These are phyloP conservation scores for Drosophila peninsularis DNA, from an alignment of 2,888 invertebrate genomes.

Conservation along the genomic window DNA sequence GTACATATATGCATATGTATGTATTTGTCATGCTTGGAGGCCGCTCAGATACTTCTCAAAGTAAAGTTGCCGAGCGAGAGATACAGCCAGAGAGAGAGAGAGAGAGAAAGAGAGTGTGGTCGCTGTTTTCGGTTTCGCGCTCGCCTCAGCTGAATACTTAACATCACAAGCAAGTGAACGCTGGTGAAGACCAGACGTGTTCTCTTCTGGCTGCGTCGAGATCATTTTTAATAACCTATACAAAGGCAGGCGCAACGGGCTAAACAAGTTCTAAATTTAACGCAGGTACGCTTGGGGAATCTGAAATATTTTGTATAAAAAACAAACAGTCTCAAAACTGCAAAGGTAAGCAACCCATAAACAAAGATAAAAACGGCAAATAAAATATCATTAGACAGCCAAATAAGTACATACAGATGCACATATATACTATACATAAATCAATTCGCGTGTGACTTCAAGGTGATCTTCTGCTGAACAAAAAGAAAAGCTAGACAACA, in stretches of 20 bases:
- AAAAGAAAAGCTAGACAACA: slow-evolving; percentile 1
- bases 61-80: slow-evolving; percentile 15
- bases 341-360: slow-evolving; percentile 68
- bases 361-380: slow-evolving; percentile 32
- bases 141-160: slow-evolving; percentile 45
- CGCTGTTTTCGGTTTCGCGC: slow-evolving; percentile 25
- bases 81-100: neutral
- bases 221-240: slow-evolving; percentile 61
- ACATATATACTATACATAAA: neutral
- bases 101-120: neutral
- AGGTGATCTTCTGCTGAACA: slow-evolving; percentile 58
- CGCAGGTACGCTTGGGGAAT: slow-evolving; percentile 62
- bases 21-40: slow-evolving; percentile 45
- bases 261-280: slow-evolving; percentile 81
- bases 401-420: neutral
- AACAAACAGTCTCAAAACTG: slow-evolving; percentile 59
- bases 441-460: slow-evolving; percentile 50
- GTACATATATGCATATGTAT: slow-evolving; percentile 17
- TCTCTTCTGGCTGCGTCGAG: slow-evolving; percentile 61
- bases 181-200: slow-evolving; percentile 80
- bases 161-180: slow-evolving; percentile 70
- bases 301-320: slow-evolving; percentile 60
- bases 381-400: slow-evolving; percentile 15
- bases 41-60: slow-evolving; percentile 36
- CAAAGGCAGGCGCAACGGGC: slow-evolving; percentile 49